Percentiles rank a stretch among this genome's conserved stretches.
Evolutionary conservation across 2,797 vertebrate genomes (phyloP).

Genomic region (Gymnothorax reevesii): DNA sequence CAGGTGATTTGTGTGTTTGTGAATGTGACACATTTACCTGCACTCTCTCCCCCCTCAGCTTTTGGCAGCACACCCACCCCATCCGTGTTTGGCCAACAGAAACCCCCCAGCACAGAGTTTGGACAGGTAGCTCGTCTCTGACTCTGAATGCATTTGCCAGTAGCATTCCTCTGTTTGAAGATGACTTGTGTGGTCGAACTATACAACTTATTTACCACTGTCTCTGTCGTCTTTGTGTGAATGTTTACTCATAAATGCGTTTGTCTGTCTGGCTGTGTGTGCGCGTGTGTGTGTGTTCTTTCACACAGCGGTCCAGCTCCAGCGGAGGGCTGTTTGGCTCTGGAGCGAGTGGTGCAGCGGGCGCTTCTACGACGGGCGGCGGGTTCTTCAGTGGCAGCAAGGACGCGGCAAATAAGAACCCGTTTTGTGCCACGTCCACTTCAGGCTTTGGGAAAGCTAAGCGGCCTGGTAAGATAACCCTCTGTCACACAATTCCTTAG

Average conservation of each 20-base stretch:
- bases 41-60: constrained; percentile 57
- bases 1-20: background rate
- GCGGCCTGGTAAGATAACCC: constrained; percentile 61
- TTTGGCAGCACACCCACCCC: constrained; percentile 79
- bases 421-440: constrained; percentile 77
- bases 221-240: background rate
- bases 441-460: constrained; percentile 79
- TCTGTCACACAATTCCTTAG: too few relatives aligned
- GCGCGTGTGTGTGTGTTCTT: background rate
- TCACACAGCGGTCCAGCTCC: constrained; percentile 68
- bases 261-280: background rate
- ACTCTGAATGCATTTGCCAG: background rate
- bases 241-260: background rate
- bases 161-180: background rate
- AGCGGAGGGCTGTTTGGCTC: constrained; percentile 81
- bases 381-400: constrained; percentile 95
- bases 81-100: constrained; percentile 85
- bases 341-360: constrained; percentile 56
- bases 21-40: too few relatives aligned
- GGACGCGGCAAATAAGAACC: constrained; percentile 95
- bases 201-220: background rate
- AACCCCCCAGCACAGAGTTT: constrained; percentile 76
- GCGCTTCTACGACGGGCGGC: constrained; percentile 61
- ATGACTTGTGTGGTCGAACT: background rate
- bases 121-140: constrained; percentile 79